Percentiles rank a stretch among this genome's conserved stretches.
Evolutionary conservation across 2,888 invertebrate species (phyloP).

Genomic region (Meteorus cinctellus): DNA sequence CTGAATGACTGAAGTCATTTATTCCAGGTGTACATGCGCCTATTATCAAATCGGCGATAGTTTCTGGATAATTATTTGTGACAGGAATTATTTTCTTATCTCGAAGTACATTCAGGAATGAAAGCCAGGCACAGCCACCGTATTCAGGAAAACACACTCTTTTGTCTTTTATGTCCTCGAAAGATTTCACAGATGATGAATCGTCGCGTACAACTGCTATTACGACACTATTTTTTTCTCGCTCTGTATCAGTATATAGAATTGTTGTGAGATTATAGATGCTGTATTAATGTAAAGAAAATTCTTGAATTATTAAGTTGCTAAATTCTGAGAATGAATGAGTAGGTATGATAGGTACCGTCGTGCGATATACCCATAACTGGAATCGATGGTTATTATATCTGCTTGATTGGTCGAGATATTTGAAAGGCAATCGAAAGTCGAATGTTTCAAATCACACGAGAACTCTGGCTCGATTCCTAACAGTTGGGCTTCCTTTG

Average conservation of each 20-base stretch:
- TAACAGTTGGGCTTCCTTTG: constrained; percentile 75
- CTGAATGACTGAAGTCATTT: constrained; percentile 72
- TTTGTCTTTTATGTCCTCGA: constrained; percentile 76
- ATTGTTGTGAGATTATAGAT: constrained; percentile 76
- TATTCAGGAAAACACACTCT: constrained; percentile 81
- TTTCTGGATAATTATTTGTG: constrained; percentile 77
- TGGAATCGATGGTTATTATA: constrained; percentile 78
- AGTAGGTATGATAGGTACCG: constrained; percentile 69
- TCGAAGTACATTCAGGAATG: constrained; percentile 77
- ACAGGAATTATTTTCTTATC: constrained; percentile 73
- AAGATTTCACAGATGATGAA: constrained; percentile 72
- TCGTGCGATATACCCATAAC: constrained; percentile 79
- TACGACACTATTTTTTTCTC: constrained; percentile 74
- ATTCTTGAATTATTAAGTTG: not conserved
- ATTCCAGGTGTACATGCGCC: constrained; percentile 80
- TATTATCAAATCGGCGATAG: constrained; percentile 76
- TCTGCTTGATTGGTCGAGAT: constrained; percentile 76
- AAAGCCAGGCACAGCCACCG: constrained; percentile 80
- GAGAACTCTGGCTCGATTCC: constrained; percentile 78
- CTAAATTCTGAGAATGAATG: not conserved
- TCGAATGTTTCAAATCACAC: constrained; percentile 72
- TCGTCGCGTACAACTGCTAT: constrained; percentile 76
- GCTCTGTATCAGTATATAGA: constrained; percentile 77
- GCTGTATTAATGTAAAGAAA: constrained; percentile 66
- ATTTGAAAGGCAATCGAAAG: constrained; percentile 76